These are phyloP conservation scores for pig (Sus scrofa) DNA, from an alignment of 2,113 vertebrate species.

Conservation along the genomic window DNA sequence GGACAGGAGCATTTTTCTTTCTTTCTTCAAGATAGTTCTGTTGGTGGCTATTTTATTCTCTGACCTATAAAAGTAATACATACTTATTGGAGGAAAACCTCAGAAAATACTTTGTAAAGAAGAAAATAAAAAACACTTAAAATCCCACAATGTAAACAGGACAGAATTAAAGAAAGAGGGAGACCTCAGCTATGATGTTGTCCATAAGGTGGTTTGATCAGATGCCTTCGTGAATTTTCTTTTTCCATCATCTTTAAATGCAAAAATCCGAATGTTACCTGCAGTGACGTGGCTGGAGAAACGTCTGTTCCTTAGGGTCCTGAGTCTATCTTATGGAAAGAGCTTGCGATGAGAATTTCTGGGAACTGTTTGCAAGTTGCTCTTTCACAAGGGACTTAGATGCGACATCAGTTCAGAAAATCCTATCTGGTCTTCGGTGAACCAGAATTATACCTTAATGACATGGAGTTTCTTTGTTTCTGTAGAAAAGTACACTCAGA, in stretches of 20 bases:
- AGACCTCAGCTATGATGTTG: background rate
- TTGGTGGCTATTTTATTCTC: conserved; percentile 1
- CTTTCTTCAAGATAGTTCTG: background rate
- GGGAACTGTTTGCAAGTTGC: background rate
- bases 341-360: background rate
- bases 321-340: background rate
- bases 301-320: background rate
- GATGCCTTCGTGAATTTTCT: background rate
- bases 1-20: background rate
- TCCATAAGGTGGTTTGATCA: background rate
- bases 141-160: background rate
- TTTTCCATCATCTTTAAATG: background rate
- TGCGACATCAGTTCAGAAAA: background rate
- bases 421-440: background rate
- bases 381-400: background rate
- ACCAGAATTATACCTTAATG: background rate
- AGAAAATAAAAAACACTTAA: background rate
- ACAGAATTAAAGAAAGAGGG: background rate
- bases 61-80: background rate
- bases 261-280: background rate
- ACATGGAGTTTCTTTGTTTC: background rate
- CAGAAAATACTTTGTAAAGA: background rate
- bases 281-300: background rate
- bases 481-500: background rate
- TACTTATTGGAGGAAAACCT: background rate